These are phyloP conservation scores for Brachionus calyciflorus DNA, from an alignment of 1,140 invertebrate species.

Conservation along the genomic window DNA sequence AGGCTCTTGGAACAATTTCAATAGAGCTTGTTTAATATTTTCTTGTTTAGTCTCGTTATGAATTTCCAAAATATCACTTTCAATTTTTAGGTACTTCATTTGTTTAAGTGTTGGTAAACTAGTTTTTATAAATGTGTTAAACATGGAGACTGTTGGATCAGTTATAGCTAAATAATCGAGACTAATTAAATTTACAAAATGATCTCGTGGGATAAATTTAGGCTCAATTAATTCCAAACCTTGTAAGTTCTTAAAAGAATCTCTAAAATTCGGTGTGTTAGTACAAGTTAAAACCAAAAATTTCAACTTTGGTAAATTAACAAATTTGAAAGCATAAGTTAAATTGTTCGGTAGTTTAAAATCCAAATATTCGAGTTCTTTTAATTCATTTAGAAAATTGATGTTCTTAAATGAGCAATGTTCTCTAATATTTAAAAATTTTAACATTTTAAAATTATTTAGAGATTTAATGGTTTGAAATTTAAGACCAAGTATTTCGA, in stretches of 20 bases:
- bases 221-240: conserved; percentile 17
- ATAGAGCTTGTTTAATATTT: not conserved
- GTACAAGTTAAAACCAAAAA: not conserved
- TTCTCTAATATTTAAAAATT: not conserved
- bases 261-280: not conserved
- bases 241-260: not conserved
- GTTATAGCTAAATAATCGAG: conserved; percentile 16
- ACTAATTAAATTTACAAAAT: not conserved
- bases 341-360: not conserved
- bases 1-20: not conserved
- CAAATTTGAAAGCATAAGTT: not conserved
- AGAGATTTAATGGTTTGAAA: not conserved
- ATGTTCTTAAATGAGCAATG: not conserved
- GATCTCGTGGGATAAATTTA: not conserved
- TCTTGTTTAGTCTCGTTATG: not conserved
- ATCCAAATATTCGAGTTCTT: not conserved
- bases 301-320: not conserved
- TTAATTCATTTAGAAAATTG: not conserved
- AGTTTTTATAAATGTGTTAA: not conserved
- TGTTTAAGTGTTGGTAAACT: not conserved
- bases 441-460: not conserved
- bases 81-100: not conserved
- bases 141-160: not conserved
- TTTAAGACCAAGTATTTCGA: not conserved
- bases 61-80: not conserved